Conservation (phyloP, 2,888 invertebrate genomes). For the Formica aserva region DNA sequence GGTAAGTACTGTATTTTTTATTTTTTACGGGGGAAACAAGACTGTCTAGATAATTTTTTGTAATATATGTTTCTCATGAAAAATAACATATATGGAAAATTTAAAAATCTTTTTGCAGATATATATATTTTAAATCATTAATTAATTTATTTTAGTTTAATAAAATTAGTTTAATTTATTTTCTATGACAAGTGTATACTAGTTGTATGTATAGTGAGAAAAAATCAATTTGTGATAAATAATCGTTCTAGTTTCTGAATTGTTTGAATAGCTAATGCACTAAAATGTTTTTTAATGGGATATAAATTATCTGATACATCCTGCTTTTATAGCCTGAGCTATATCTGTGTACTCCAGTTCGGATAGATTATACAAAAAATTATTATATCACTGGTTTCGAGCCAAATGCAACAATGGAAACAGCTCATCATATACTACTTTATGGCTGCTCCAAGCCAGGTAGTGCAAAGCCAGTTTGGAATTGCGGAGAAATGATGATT, state of each 20-base stretch:
- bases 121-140: background rate
- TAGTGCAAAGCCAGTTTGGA: conserved; percentile 91
- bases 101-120: background rate
- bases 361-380: conserved; percentile 91
- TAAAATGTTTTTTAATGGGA: background rate
- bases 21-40: background rate
- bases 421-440: conserved; percentile 96
- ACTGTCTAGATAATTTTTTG: background rate
- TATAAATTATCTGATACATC: background rate
- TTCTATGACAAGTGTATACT: background rate
- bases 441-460: conserved; percentile 96
- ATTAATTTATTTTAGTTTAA: no score
- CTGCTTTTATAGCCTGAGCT: conserved; percentile 93
- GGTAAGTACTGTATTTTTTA: conserved; percentile 87
- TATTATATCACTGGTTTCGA: conserved; percentile 97
- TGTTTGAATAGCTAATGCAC: background rate
- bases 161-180: background rate
- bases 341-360: conserved; percentile 96
- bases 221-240: background rate
- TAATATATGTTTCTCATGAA: conserved; percentile 8
- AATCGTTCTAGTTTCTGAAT: background rate
- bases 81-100: conserved; percentile 12
- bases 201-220: background rate
- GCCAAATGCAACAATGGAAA: conserved; percentile 96
- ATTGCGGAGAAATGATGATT: conserved; percentile 97